phyloP scores from a whole-genome alignment of 1,140 invertebrate species.

The Trigoniulus corallinus region DNA sequence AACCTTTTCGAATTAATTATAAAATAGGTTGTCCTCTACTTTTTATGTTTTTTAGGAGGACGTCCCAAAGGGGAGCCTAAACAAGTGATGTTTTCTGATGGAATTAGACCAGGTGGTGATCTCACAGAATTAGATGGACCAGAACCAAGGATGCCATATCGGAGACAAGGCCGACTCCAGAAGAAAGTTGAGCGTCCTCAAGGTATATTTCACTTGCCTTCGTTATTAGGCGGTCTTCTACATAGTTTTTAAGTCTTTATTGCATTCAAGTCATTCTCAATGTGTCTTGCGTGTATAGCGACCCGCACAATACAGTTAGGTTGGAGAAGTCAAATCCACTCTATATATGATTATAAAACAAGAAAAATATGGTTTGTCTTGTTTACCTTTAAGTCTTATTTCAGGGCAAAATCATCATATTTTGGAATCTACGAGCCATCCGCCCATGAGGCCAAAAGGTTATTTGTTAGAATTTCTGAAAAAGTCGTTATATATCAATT shows the following conservation, averaged over 20 bases:
- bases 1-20: neutral
- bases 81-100: slow-evolving; percentile 81
- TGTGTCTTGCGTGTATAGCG: too few species aligned
- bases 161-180: slow-evolving; percentile 12
- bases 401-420: too few species aligned
- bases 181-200: slow-evolving; percentile 8
- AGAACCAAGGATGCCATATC: slow-evolving; percentile 22
- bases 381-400: too few species aligned
- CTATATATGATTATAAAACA: too few species aligned
- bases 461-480: too few species aligned
- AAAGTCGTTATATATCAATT: too few species aligned
- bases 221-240: neutral
- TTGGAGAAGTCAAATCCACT: too few species aligned
- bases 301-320: too few species aligned
- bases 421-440: too few species aligned
- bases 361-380: too few species aligned
- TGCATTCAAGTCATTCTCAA: too few species aligned
- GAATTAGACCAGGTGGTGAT: slow-evolving; percentile 76
- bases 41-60: slow-evolving; percentile 15
- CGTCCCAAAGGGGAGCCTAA: slow-evolving; percentile 38
- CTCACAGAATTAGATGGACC: slow-evolving; percentile 52
- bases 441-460: too few species aligned
- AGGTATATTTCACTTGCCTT: neutral
- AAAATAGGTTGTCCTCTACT: neutral
- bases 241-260: slow-evolving; percentile 1